A percentile compares a stretch with the other conserved stretches of the same genome.
Evolutionary conservation across 2,113 vertebrate genomes (phyloP).

Genomic region (Pycnonotus jocosus): DNA sequence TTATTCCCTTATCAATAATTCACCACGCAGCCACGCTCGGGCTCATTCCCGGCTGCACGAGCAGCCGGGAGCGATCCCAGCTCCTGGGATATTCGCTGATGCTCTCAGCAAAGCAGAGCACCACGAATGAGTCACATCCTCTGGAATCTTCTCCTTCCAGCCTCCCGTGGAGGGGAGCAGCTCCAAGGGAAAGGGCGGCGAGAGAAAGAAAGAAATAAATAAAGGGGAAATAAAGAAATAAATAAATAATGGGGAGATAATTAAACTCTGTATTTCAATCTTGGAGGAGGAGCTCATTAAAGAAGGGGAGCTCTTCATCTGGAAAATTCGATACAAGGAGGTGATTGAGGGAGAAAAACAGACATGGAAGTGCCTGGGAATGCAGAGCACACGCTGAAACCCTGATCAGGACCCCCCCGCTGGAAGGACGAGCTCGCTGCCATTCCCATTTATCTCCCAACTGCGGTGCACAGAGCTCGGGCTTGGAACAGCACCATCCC

Average conservation of each 20-base stretch:
- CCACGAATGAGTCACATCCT: constrained; percentile 21
- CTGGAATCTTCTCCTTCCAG: not conserved
- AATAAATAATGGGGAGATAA: not conserved
- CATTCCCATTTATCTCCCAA: not conserved
- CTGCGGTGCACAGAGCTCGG: fast-evolving
- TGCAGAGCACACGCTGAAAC: not conserved
- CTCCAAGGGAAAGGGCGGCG: not conserved
- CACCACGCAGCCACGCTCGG: not conserved
- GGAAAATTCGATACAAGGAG: not conserved
- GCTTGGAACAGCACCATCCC: not conserved
- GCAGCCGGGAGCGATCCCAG: not conserved
- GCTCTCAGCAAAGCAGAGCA: not conserved
- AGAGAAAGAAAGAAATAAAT: too few species aligned
- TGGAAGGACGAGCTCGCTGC: not conserved
- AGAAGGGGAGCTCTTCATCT: not conserved
- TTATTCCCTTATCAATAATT: constrained; percentile 48
- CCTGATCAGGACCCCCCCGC: fast-evolving
- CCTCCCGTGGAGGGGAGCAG: not conserved
- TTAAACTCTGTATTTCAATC: not conserved
- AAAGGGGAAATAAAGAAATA: not conserved
- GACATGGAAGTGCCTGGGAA: not conserved
- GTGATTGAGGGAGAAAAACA: not conserved
- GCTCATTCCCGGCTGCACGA: not conserved
- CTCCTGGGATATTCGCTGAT: not conserved
- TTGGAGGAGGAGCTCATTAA: not conserved